Conservation (phyloP, 2,888 invertebrate genomes). For the Noctuana brunneofusca region DNA sequence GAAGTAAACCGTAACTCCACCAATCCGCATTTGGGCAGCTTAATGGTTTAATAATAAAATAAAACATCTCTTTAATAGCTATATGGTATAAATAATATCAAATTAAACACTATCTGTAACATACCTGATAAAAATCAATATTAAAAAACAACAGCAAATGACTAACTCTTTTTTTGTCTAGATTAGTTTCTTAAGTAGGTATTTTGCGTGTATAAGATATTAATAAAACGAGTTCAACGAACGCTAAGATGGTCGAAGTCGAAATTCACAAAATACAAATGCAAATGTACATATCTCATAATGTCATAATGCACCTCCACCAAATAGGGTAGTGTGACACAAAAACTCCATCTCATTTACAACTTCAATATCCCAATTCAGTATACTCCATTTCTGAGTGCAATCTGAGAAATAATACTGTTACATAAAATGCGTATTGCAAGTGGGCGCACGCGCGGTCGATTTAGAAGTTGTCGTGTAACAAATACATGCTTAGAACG, state of each 20-base stretch:
- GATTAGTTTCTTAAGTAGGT: no score
- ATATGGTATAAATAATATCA: no score
- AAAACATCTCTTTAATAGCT: no score
- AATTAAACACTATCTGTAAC: no score
- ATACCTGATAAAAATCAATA: no score
- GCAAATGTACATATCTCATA: slow-evolving; percentile 6
- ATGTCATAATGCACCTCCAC: slow-evolving; percentile 21
- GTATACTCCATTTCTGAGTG: neutral
- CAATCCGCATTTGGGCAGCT: no score
- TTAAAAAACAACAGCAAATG: no score
- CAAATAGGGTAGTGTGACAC: slow-evolving; percentile 21
- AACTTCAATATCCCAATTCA: neutral
- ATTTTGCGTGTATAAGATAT: neutral
- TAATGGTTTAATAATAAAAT: no score
- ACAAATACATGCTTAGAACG: slow-evolving; percentile 12
- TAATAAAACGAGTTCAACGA: slow-evolving; percentile 19
- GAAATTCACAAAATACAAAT: slow-evolving; percentile 15
- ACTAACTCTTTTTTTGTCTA: no score
- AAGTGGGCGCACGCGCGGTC: slow-evolving; percentile 29
- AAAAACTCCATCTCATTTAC: neutral
- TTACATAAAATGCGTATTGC: slow-evolving; percentile 36
- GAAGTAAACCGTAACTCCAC: no score
- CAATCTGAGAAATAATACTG: neutral
- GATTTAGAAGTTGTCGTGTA: slow-evolving; percentile 16
- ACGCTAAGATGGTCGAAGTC: neutral